Percentiles rank a stretch among this genome's conserved stretches.
Conservation (phyloP, 2,113 vertebrate genomes). For the Rhineura floridana region DNA sequence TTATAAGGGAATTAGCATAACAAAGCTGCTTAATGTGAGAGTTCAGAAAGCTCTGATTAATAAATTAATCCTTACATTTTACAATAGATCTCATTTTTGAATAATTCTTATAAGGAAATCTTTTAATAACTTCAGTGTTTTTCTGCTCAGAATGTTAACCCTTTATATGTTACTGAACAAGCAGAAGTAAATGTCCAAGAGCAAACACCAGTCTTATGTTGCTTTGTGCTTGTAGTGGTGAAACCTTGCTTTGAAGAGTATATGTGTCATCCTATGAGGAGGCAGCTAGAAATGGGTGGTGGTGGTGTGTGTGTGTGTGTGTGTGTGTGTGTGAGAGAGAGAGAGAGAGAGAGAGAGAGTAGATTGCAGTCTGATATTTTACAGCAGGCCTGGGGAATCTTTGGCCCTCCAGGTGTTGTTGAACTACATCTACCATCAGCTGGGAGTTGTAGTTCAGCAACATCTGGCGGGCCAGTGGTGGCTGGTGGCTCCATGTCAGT, state of each 20-base stretch:
- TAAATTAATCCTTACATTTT: constrained; percentile 79
- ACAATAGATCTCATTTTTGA: constrained; percentile 67
- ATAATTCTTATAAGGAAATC: constrained; percentile 63
- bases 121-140: constrained; percentile 42
- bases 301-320: too few species aligned
- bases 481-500: too few species aligned
- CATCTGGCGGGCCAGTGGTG: too few species aligned
- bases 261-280: too few species aligned
- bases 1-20: constrained; percentile 80
- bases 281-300: not conserved
- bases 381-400: too few species aligned
- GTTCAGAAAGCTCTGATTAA: constrained; percentile 80
- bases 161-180: constrained; percentile 24
- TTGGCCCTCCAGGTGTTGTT: too few species aligned
- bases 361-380: not conserved
- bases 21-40: constrained; percentile 76
- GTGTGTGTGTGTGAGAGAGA: not conserved
- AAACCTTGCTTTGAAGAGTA: not conserved
- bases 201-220: not conserved
- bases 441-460: too few species aligned
- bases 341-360: not conserved
- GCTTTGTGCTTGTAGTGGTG: not conserved
- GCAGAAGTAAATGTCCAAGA: not conserved
- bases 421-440: too few species aligned
- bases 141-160: constrained; percentile 63